These are phyloP conservation scores for Sprattus sprattus DNA, from an alignment of 2,113 vertebrate species.

Conservation along the genomic window DNA sequence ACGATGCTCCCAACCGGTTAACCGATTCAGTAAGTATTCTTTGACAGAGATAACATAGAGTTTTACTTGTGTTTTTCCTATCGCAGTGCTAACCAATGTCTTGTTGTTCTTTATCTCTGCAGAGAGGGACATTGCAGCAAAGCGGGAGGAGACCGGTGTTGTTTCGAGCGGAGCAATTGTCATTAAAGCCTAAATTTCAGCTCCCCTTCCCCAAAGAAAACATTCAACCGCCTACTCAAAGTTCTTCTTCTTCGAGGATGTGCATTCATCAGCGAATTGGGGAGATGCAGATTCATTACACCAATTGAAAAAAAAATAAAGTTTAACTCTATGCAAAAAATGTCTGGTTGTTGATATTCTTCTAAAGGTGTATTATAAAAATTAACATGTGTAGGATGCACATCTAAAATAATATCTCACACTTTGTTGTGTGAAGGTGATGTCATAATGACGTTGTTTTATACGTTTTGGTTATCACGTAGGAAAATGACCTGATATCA, in stretches of 20 bases:
- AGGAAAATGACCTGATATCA: too few species aligned
- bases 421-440: too few species aligned
- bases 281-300: background rate
- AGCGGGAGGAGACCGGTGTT: conserved; percentile 20
- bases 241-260: too few species aligned
- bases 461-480: too few species aligned
- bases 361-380: too few species aligned
- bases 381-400: background rate
- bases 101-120: background rate
- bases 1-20: conserved; percentile 57
- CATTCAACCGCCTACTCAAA: too few species aligned
- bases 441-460: too few species aligned
- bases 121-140: conserved; percentile 52
- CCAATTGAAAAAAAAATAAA: background rate
- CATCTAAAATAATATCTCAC: background rate
- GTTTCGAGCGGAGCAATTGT: conserved; percentile 65
- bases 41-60: background rate
- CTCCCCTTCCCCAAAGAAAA: too few species aligned
- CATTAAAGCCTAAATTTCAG: conserved; percentile 28
- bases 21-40: conserved; percentile 60
- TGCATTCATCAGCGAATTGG: background rate
- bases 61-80: too few species aligned
- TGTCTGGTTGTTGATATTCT: too few species aligned
- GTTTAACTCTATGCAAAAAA: background rate
- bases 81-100: too few species aligned